A percentile compares a stretch with the other conserved stretches of the same genome.
Evolutionary conservation across 2,888 invertebrate species (phyloP).

Genomic region (Melanargia galathea): DNA sequence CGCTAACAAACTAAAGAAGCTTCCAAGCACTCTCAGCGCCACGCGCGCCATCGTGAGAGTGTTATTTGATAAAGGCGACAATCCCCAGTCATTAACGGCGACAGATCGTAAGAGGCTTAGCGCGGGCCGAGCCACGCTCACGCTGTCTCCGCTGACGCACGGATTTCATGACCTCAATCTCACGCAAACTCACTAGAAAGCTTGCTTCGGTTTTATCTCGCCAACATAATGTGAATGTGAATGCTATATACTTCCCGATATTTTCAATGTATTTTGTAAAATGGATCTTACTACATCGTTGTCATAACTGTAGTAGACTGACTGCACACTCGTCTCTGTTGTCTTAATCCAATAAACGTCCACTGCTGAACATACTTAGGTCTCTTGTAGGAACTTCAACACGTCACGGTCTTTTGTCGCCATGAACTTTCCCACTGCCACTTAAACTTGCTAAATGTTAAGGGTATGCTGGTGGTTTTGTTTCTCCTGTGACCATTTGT

Average conservation of each 20-base stretch:
- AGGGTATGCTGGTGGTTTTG: too few species aligned
- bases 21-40: background rate
- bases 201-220: background rate
- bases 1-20: background rate
- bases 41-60: background rate
- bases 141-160: background rate
- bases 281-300: too few species aligned
- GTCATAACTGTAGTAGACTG: too few species aligned
- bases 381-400: too few species aligned
- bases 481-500: too few species aligned
- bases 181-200: background rate
- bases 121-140: background rate
- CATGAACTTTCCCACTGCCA: too few species aligned
- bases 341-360: too few species aligned
- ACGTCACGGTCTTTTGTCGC: too few species aligned
- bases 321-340: too few species aligned
- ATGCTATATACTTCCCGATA: background rate
- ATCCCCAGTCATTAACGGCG: constrained; percentile 10
- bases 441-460: too few species aligned
- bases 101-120: constrained; percentile 16
- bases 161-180: constrained; percentile 11
- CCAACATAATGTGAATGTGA: background rate
- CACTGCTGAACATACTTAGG: too few species aligned
- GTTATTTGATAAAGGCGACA: constrained; percentile 4
- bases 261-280: too few species aligned